Conservation (phyloP, 2,888 invertebrate genomes). For the Allolobophora icterica region DNA sequence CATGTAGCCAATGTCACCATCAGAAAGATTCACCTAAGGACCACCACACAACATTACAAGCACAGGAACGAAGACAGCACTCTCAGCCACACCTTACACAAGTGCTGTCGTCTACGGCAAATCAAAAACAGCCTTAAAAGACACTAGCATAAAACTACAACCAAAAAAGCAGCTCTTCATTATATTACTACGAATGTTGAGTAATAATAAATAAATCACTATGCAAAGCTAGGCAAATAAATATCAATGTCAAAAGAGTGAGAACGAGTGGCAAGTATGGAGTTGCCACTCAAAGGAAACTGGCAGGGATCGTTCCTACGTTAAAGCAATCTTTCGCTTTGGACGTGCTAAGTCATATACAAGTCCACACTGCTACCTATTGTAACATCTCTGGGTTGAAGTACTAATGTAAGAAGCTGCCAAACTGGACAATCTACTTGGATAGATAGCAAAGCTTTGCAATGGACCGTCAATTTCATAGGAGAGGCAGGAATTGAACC, state of each 20-base stretch:
- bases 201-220: neutral
- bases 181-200: constrained; percentile 6
- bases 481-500: neutral
- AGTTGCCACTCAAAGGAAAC: neutral
- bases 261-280: neutral
- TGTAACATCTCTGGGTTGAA: neutral
- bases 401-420: neutral
- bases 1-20: neutral
- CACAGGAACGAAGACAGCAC: neutral
- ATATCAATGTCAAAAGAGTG: neutral
- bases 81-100: too few species aligned
- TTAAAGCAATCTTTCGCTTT: constrained; percentile 8
- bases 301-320: neutral
- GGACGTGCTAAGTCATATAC: neutral
- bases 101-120: neutral
- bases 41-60: neutral
- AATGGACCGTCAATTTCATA: neutral
- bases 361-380: neutral
- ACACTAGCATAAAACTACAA: neutral
- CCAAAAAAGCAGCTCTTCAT: neutral
- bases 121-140: constrained; percentile 1
- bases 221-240: neutral
- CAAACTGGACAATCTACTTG: neutral
- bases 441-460: neutral
- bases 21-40: neutral